These are phyloP conservation scores for Catocala fraxini DNA, from an alignment of 2,888 invertebrate species.

Conservation along the genomic window DNA sequence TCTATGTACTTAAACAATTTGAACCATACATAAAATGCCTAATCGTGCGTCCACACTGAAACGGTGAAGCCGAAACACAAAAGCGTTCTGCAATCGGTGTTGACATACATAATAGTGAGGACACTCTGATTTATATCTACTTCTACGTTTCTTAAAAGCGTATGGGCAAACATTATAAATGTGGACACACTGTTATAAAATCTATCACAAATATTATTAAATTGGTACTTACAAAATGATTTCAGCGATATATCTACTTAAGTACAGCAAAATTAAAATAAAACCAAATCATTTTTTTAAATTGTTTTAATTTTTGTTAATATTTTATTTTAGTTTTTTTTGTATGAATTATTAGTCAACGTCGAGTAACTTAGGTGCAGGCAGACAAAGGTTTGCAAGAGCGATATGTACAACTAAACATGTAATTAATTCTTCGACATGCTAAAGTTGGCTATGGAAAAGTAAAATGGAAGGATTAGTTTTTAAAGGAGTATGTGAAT, in stretches of 20 bases:
- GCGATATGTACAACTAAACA: conserved; percentile 29
- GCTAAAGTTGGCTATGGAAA: conserved; percentile 19
- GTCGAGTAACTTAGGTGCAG: conserved; percentile 65
- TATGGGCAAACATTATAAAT: too few relatives aligned
- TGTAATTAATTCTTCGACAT: conserved; percentile 26
- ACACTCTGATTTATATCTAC: too few relatives aligned
- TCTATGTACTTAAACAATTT: too few relatives aligned
- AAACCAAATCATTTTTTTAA: neutral
- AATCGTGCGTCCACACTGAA: too few relatives aligned
- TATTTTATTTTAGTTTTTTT: conserved; percentile 11
- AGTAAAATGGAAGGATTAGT: conserved; percentile 12
- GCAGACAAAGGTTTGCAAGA: conserved; percentile 61
- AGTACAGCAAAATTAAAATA: conserved; percentile 5
- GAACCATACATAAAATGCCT: too few relatives aligned
- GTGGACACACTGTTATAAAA: too few relatives aligned
- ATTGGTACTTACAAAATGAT: conserved; percentile 4
- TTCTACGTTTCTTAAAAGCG: too few relatives aligned
- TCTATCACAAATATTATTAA: too few relatives aligned
- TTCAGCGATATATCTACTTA: conserved; percentile 33
- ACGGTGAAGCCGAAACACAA: too few relatives aligned
- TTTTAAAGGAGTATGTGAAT: neutral
- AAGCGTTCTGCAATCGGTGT: too few relatives aligned
- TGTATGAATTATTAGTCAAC: conserved; percentile 52
- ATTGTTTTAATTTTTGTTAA: conserved; percentile 10
- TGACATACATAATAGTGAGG: too few relatives aligned